Base-by-base conservation (phyloP, 2,888 invertebrate species). In the Meteorus colon region DNA sequence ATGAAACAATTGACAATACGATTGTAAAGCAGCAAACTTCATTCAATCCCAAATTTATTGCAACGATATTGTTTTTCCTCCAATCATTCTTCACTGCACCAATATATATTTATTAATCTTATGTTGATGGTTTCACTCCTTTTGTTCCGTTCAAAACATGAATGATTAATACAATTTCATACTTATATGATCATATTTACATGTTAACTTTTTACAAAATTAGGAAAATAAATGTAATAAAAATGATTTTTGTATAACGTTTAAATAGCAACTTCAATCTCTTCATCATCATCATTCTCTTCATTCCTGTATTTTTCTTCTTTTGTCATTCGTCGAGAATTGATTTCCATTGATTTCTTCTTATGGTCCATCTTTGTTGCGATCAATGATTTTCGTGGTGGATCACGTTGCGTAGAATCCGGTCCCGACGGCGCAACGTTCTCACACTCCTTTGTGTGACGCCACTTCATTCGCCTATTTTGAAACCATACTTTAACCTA, bases 401-500 rank as follows among this genome's bases (percentile, higher is more conserved):
- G 10, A 48, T 72, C 48, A 29, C 31, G 63, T 29, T 86, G 85
- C 0, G 80, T 81, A 1, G 84, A 82, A 60, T 85, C 83, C 0
- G 82, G 74, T 41, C 80, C 82, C 8, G 79, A 62, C 1, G 81
- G 48, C 1, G 78, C 59, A 14, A 75, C 37, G 34, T 62, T 82
- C 27, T 87, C 87, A 41, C 92, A 92, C 83, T 95, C 94, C 81
- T 94, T 94, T 41, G 94, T 94, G 84, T 96, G 96, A 0, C 96
- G 92, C 96, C 96, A 96, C 88, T 96, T 96, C 96, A 96, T 96
- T 75, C 96, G 92, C 0, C 96, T 92, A 85, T 96, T 97, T 91
- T 97, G 97, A 88, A 97, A 97, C 97, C 97, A 97, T 2, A 97
- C 97, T 90, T 97, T 97, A 1, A 97, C 96, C 95, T 96, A 89